Conservation (phyloP, 2,888 invertebrate species). For the Encarsia formosa region DNA sequence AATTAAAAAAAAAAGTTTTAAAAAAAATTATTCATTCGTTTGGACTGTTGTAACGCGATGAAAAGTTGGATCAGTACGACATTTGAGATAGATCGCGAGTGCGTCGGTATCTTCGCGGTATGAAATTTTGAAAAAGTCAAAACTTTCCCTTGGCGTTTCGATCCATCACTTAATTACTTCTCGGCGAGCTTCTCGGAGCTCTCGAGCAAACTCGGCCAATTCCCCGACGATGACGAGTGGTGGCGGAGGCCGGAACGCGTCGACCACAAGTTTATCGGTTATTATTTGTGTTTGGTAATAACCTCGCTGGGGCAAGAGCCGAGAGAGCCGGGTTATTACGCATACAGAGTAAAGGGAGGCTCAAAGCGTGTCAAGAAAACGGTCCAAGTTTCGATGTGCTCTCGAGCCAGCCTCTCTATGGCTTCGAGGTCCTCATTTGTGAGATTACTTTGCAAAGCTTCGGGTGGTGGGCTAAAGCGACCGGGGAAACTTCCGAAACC, state of each 20-base stretch:
- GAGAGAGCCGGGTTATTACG: too few relatives aligned
- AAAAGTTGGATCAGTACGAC: too few relatives aligned
- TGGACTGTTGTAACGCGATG: too few relatives aligned
- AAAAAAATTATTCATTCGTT: too few relatives aligned
- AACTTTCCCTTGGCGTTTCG: too few relatives aligned
- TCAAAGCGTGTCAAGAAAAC: slow-evolving; percentile 19
- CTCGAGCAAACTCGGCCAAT: slow-evolving; percentile 11
- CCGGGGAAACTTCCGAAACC: too few relatives aligned
- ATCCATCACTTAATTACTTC: slow-evolving; percentile 24
- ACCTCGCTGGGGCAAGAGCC: slow-evolving; percentile 15
- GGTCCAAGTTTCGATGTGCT: slow-evolving; percentile 19
- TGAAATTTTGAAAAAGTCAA: too few relatives aligned
- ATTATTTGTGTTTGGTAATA: slow-evolving; percentile 28
- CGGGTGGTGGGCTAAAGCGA: too few relatives aligned
- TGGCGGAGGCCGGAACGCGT: not conserved
- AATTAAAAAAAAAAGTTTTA: too few relatives aligned
- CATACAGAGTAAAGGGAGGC: slow-evolving; percentile 11
- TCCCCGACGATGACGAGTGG: slow-evolving; percentile 20
- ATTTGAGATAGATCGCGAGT: too few relatives aligned
- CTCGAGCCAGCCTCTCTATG: too few relatives aligned
- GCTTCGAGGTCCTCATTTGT: slow-evolving; percentile 14
- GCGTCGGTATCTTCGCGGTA: too few relatives aligned
- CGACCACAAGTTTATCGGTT: slow-evolving; percentile 19
- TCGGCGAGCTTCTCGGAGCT: slow-evolving; percentile 1
- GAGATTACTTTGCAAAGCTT: slow-evolving; percentile 18